Evolutionary conservation across 23 tunicate species (phyloP).

Genomic region (Ciona savignyi): DNA sequence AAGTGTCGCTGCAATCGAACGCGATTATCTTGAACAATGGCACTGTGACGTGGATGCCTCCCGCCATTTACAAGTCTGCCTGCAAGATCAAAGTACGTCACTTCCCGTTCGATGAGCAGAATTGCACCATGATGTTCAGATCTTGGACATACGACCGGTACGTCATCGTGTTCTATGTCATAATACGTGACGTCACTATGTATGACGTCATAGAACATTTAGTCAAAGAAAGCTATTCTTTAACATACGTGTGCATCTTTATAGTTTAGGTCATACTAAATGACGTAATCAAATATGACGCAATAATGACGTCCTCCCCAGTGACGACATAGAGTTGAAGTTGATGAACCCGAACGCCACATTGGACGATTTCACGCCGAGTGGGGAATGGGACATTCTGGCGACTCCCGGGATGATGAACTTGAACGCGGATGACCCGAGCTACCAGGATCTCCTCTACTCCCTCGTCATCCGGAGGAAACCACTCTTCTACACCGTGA

Average conservation of each 20-base stretch:
- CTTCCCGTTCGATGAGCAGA: conserved; percentile 93
- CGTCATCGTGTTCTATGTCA: too few species aligned
- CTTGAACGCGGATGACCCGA: conserved; percentile 12
- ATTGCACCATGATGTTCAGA: conserved; percentile 87
- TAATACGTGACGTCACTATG: too few species aligned
- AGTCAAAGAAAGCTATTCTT: too few species aligned
- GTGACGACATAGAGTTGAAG: conserved; percentile 33
- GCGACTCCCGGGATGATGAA: conserved; percentile 49
- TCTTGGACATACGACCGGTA: conserved; percentile 92
- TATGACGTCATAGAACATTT: too few species aligned
- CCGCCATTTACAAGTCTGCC: conserved; percentile 85
- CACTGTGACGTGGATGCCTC: conserved; percentile 93
- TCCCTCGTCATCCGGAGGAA: conserved; percentile 79
- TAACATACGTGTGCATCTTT: too few species aligned
- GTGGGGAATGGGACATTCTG: conserved; percentile 93
- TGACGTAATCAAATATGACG: too few species aligned
- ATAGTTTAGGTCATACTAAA: too few species aligned
- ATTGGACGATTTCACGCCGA: conserved; percentile 72
- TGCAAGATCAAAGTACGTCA: conserved; percentile 84
- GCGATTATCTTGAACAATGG: conserved; percentile 79
- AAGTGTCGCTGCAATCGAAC: conserved; percentile 83
- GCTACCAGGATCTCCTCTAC: conserved; percentile 52
- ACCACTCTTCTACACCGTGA: conserved; percentile 96
- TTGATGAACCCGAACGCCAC: conserved; percentile 46
- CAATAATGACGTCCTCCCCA: too few species aligned